A percentile compares a stretch with the other conserved stretches of the same genome.
Conservation (phyloP, 1,140 invertebrate genomes). For the Calosoma granatense region DNA sequence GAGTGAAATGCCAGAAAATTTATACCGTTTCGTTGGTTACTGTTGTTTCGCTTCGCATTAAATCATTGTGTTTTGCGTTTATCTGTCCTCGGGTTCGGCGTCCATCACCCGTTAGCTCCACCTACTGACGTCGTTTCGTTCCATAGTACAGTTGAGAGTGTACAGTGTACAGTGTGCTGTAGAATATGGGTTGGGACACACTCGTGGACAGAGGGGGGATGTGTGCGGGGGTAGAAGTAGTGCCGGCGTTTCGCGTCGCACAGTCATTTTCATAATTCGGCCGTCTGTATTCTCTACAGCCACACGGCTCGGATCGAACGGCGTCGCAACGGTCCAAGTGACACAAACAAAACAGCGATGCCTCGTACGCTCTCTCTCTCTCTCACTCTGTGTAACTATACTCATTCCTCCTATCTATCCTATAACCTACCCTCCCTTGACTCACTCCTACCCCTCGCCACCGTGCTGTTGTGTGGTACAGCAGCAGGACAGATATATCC, state of each 20-base stretch:
- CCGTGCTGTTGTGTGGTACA: no score
- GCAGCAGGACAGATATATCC: background rate
- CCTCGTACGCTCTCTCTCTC: slow-evolving; percentile 7
- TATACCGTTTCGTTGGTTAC: slow-evolving; percentile 8
- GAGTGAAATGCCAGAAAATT: slow-evolving; percentile 9
- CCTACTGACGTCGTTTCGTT: background rate
- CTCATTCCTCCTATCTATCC: background rate
- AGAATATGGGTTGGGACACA: background rate
- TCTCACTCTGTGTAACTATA: background rate
- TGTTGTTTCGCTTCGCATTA: slow-evolving; percentile 20
- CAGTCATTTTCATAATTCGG: slow-evolving; percentile 48
- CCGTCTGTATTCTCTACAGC: slow-evolving; percentile 43
- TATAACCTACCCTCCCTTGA: no score
- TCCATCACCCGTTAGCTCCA: slow-evolving; percentile 22
- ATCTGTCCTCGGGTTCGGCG: slow-evolving; percentile 29
- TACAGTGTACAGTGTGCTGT: background rate
- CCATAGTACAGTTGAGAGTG: background rate
- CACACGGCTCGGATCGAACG: slow-evolving; percentile 34
- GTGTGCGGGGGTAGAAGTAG: background rate
- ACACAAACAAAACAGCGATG: slow-evolving; percentile 16
- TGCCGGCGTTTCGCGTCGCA: slow-evolving; percentile 22
- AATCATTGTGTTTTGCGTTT: slow-evolving; percentile 34
- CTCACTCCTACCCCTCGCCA: no score
- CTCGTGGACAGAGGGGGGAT: background rate
- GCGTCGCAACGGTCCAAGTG: slow-evolving; percentile 24